Evolutionary conservation across 2,888 invertebrate genomes (phyloP), one percentile per base, ranked within the genome.

Genomic region (Nasonia oneida): DNA sequence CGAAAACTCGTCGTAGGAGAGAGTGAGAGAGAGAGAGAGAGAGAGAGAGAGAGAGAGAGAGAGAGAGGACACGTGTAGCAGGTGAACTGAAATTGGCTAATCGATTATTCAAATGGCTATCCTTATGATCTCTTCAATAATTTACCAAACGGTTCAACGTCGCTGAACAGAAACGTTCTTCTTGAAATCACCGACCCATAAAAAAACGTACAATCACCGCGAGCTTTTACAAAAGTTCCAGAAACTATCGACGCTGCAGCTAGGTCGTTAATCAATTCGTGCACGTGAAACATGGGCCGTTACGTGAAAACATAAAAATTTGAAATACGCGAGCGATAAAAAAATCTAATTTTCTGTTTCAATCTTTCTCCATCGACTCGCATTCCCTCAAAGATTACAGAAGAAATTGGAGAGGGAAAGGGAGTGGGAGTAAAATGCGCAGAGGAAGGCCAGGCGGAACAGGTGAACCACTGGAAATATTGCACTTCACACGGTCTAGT

Each of bases 401-500:
- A 74, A 81, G 29, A 15, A 71, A 67, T 67, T 10, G 42, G 64
- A 18, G 18, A 50, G 33, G 8, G 61, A 76, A n/a, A 64, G 57
- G 37, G 83, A 12, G 29, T 23, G 33, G 18, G 61, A 53, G 70
- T 0, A 6, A 53, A 53, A 39, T 18, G 12, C 18, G 2, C 23
- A 12, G 42, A 61, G 73, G 14, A 73, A 73, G 74, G 23, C 12
- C 18, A 50, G 23, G 71, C 14, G 29, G 70, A 50, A 57, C n/a
- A 77, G 73, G 67, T 76, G 85, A 85, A 83, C 80, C 80, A 81
- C 86, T 83, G 84, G 89, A 89, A 90, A 90, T 90, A 89, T 90
- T 88, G 89, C 89, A 89, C 89, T 90, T 89, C 88, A 87, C 90
- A 90, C 90, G 90, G 89, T 90, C 91, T 88, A 90, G 90, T 90